Percentiles rank a stretch among this genome's conserved stretches.
Evolutionary conservation across 1,140 invertebrate genomes (phyloP).

Genomic region (Choristoneura fumiferana): DNA sequence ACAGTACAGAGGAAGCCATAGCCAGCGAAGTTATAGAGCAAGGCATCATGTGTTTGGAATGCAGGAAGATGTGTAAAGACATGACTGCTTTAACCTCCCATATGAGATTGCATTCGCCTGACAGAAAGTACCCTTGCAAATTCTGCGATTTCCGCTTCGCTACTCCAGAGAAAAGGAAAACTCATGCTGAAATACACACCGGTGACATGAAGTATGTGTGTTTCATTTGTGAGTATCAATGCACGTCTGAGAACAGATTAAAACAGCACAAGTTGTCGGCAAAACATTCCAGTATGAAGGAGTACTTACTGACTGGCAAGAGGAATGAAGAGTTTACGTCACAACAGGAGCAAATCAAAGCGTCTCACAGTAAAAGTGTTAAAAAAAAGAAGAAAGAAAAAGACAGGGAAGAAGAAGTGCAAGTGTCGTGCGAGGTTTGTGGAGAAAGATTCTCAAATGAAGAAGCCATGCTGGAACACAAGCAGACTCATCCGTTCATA

Average conservation of each 20-base stretch:
- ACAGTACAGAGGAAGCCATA: constrained; percentile 46
- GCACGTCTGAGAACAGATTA: constrained; percentile 62
- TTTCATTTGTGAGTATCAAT: constrained; percentile 71
- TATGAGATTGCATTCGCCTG: constrained; percentile 60
- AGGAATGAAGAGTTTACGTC: constrained; percentile 37
- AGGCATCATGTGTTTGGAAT: constrained; percentile 66
- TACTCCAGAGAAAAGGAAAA: constrained; percentile 59
- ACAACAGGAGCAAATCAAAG: constrained; percentile 11
- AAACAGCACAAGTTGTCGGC: constrained; percentile 57
- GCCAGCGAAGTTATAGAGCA: constrained; percentile 39
- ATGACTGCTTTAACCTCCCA: constrained; percentile 55
- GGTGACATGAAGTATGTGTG: constrained; percentile 72
- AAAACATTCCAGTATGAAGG: constrained; percentile 68
- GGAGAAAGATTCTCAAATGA: constrained; percentile 58
- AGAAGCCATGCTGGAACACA: constrained; percentile 58
- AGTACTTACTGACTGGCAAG: constrained; percentile 55
- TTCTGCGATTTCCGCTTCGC: constrained; percentile 71
- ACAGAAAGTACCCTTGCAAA: constrained; percentile 66
- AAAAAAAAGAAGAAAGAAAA: constrained; percentile 30
- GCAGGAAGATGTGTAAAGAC: constrained; percentile 67
- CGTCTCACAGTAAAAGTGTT: constrained; percentile 15
- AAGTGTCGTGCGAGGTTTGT: constrained; percentile 58
- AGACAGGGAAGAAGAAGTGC: constrained; percentile 24
- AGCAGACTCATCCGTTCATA: constrained; percentile 68
- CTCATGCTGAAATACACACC: constrained; percentile 61